These are phyloP conservation scores for Passer domesticus DNA, from an alignment of 2,113 vertebrate species.

Conservation along the genomic window DNA sequence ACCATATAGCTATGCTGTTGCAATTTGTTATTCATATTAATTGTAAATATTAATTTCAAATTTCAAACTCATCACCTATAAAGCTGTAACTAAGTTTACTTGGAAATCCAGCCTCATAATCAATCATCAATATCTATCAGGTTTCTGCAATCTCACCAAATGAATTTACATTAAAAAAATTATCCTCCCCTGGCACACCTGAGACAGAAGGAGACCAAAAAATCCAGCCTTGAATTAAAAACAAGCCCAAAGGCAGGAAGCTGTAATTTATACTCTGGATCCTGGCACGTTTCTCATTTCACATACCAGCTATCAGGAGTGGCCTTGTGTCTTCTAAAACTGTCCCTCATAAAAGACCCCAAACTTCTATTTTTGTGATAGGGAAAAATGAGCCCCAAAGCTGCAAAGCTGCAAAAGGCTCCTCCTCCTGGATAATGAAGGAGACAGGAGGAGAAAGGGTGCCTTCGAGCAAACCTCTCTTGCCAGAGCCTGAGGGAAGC, in stretches of 20 bases:
- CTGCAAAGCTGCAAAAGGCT: neutral
- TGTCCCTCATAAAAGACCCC: accelerated
- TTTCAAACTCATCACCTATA: neutral
- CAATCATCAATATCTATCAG: neutral
- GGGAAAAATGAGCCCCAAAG: neutral
- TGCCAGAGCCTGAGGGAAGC: neutral
- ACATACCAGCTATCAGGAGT: neutral
- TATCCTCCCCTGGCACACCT: neutral
- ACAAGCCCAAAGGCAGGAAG: neutral
- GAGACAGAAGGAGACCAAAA: neutral
- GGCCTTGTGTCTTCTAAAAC: neutral
- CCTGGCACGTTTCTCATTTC: neutral
- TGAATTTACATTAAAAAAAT: neutral
- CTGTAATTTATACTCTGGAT: neutral
- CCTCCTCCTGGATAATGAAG: neutral
- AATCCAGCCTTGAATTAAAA: neutral
- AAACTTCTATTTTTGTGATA: neutral
- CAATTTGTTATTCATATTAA: neutral
- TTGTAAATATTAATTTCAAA: neutral
- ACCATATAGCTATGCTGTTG: neutral
- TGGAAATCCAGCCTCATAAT: neutral
- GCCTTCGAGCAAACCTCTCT: neutral
- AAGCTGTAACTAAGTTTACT: neutral
- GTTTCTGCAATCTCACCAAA: neutral
- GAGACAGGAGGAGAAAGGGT: neutral